These are phyloP conservation scores for Alentia gelatinosa DNA, from an alignment of 2,888 invertebrate species.

Conservation along the genomic window DNA sequence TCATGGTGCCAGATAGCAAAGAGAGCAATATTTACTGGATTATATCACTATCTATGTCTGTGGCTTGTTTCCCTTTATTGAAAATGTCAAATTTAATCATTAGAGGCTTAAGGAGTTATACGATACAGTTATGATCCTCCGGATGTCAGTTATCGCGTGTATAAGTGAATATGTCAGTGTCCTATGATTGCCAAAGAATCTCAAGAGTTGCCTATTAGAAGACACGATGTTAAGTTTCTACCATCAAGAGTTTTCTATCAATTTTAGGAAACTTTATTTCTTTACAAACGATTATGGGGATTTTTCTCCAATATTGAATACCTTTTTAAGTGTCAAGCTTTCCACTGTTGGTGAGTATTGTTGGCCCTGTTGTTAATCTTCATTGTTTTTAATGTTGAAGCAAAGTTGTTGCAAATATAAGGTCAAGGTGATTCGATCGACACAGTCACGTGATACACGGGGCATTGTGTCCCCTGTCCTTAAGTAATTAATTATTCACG, in stretches of 20 bases:
- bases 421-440: background rate
- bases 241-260: background rate
- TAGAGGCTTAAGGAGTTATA: background rate
- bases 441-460: too few relatives aligned
- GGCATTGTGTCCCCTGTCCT: too few relatives aligned
- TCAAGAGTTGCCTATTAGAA: background rate
- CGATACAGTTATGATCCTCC: too few relatives aligned
- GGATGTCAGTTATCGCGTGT: too few relatives aligned
- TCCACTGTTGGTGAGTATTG: background rate
- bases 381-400: background rate
- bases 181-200: constrained; percentile 21
- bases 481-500: too few relatives aligned
- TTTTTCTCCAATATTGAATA: background rate
- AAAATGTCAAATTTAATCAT: background rate
- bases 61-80: background rate
- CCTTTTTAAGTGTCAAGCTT: background rate
- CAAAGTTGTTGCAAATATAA: background rate
- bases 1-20: background rate
- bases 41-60: background rate
- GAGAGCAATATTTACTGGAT: background rate
- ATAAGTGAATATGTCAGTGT: too few relatives aligned
- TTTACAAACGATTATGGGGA: background rate
- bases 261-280: background rate
- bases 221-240: background rate
- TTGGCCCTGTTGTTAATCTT: constrained; percentile 14